Conservation (phyloP, 2,113 vertebrate species). For the Albula glossodonta region DNA sequence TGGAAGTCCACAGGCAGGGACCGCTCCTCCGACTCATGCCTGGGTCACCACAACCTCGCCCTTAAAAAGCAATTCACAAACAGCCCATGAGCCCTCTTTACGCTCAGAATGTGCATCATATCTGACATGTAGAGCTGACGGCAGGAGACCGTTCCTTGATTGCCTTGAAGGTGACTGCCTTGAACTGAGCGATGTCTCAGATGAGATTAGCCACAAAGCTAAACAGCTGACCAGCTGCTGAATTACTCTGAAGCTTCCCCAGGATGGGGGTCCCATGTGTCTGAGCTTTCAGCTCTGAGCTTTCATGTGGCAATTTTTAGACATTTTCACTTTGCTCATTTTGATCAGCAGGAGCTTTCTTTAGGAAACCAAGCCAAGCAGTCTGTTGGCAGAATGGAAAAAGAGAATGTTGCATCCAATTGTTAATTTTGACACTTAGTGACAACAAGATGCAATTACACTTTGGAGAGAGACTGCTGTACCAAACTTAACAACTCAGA, state of each 20-base stretch:
- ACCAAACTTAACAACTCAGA: no score
- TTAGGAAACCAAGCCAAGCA: no score
- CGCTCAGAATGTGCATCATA: neutral
- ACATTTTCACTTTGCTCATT: no score
- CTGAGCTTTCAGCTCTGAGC: no score
- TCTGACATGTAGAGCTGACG: neutral
- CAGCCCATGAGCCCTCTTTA: neutral
- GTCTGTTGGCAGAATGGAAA: no score
- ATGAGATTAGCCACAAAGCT: neutral
- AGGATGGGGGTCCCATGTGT: no score
- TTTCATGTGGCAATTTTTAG: neutral
- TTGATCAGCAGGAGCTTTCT: no score
- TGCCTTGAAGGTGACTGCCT: neutral
- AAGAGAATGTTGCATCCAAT: no score
- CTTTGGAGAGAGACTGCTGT: no score
- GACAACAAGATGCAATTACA: no score
- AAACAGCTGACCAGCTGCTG: neutral
- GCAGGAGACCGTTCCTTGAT: neutral
- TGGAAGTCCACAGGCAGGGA: constrained; percentile 62
- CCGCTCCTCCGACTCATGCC: constrained; percentile 53
- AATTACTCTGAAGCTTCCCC: neutral
- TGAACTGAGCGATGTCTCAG: neutral
- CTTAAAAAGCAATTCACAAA: neutral
- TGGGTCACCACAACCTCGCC: neutral
- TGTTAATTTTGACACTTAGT: no score